phyloP scores from a whole-genome alignment of 2,888 invertebrate genomes.

The Drosophila nr. perissopoda region DNA sequence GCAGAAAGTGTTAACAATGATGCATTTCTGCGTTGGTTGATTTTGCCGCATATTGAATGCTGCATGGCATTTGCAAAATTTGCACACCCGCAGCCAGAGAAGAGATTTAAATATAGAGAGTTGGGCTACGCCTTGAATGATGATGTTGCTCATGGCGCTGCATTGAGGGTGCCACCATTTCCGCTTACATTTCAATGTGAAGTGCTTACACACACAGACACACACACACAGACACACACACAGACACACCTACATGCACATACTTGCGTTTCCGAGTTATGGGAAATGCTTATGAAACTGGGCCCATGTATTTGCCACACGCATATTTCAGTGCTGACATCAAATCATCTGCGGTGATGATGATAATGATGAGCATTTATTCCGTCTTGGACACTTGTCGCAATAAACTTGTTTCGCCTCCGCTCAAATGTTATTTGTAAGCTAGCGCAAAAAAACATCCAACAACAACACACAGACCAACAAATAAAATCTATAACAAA shows the following conservation, averaged over 20 bases:
- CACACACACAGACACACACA: background rate
- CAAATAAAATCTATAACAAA: conserved; percentile 55
- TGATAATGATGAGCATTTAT: conserved; percentile 22
- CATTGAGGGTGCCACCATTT: conserved; percentile 45
- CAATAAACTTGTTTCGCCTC: conserved; percentile 68
- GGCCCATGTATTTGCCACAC: conserved; percentile 18
- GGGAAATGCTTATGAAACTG: background rate
- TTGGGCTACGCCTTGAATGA: conserved; percentile 21
- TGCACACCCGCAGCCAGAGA: conserved; percentile 22
- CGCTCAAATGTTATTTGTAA: conserved; percentile 29
- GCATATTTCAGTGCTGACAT: conserved; percentile 64
- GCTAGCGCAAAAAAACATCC: conserved; percentile 16
- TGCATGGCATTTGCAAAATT: conserved; percentile 50
- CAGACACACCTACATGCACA: background rate
- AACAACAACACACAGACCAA: conserved; percentile 18
- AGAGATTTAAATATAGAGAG: conserved; percentile 17
- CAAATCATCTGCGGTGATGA: conserved; percentile 39
- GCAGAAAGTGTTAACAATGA: conserved; percentile 10
- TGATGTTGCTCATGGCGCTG: conserved; percentile 16
- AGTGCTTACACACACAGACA: background rate
- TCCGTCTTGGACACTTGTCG: conserved; percentile 65
- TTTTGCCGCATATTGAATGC: conserved; percentile 16
- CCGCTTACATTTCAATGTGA: conserved; percentile 41
- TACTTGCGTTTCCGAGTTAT: conserved; percentile 5
- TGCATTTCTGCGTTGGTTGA: conserved; percentile 38